phyloP scores from a whole-genome alignment of 2,888 invertebrate genomes.

The Sisyra terminalis region DNA sequence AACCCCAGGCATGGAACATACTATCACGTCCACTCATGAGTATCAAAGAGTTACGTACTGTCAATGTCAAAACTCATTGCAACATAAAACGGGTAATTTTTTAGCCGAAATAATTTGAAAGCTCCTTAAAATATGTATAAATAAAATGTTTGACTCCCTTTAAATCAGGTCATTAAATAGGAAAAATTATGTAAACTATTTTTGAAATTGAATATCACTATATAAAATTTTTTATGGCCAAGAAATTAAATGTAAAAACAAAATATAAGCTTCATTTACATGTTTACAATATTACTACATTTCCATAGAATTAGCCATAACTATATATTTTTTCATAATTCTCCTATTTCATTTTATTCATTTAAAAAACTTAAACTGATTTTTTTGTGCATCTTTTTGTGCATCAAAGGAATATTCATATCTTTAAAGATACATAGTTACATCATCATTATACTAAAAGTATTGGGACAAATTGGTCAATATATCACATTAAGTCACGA shows the following conservation, averaged over 20 bases:
- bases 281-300: no score
- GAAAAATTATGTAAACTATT: neutral
- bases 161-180: neutral
- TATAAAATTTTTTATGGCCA: neutral
- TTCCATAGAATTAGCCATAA: no score
- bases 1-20: constrained; percentile 17
- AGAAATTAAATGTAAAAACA: neutral
- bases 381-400: no score
- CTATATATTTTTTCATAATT: no score
- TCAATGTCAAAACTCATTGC: constrained; percentile 4
- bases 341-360: no score
- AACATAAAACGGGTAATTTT: constrained; percentile 1
- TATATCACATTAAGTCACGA: no score
- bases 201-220: constrained; percentile 4
- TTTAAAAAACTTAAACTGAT: no score
- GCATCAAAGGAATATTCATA: no score
- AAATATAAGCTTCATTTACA: no score
- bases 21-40: constrained; percentile 2
- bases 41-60: neutral
- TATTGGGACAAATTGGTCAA: no score
- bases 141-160: neutral
- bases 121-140: neutral
- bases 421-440: no score
- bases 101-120: neutral
- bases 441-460: no score